Evolutionary conservation across 92 coral and sea anemone genomes (phyloP).

Genomic region (Meandrina meandrites): DNA sequence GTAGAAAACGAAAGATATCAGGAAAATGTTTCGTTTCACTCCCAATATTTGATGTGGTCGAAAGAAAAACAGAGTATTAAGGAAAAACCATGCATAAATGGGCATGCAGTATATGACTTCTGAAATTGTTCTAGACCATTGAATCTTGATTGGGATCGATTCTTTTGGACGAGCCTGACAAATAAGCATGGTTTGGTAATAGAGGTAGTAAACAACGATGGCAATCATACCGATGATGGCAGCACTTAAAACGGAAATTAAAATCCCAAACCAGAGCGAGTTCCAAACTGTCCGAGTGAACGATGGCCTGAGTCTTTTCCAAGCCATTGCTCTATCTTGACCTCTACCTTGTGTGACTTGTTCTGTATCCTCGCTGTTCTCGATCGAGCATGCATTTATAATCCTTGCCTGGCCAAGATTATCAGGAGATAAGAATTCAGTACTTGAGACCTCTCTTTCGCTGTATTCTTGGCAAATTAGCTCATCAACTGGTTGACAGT

Average conservation of each 20-base stretch:
- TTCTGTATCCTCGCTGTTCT: not conserved
- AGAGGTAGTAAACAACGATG: not conserved
- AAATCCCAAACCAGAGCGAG: not conserved
- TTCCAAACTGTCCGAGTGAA: not conserved
- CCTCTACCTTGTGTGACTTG: not conserved
- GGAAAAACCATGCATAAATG: not conserved
- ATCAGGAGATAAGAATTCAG: not conserved
- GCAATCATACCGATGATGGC: not conserved
- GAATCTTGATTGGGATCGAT: slow-evolving; percentile 10
- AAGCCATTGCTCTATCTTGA: not conserved
- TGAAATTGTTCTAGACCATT: slow-evolving; percentile 5
- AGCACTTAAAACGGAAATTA: slow-evolving; percentile 5
- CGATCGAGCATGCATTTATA: not conserved
- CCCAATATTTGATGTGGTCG: not conserved
- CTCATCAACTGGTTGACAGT: slow-evolving; percentile 19
- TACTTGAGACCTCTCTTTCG: not conserved
- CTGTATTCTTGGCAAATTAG: slow-evolving; percentile 30
- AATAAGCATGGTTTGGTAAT: not conserved
- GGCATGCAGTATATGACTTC: too few species aligned
- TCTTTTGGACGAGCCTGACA: not conserved
- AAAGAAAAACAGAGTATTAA: not conserved
- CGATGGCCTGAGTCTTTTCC: slow-evolving; percentile 9
- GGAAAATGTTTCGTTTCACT: not conserved
- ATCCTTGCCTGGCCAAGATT: not conserved
- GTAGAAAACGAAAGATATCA: slow-evolving; percentile 2